These are phyloP conservation scores for Malachius bipustulatus DNA, from an alignment of 2,888 invertebrate genomes.

Conservation along the genomic window DNA sequence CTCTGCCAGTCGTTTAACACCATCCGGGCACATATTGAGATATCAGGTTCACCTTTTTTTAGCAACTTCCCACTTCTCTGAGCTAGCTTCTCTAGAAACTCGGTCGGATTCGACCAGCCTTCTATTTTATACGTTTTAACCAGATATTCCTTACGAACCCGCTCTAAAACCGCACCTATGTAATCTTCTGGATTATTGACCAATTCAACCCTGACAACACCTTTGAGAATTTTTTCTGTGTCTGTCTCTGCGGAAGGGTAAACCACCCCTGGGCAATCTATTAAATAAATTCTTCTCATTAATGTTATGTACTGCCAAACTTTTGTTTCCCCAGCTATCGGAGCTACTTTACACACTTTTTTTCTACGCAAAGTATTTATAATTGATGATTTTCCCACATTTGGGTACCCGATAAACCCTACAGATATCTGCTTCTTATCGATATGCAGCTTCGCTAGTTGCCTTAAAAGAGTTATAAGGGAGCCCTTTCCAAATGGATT, in stretches of 20 bases:
- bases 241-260: constrained; percentile 95
- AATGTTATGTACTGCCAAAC: constrained; percentile 99
- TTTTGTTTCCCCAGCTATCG: constrained; percentile 94
- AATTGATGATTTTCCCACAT: constrained; percentile 96
- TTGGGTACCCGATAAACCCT: constrained; percentile 98
- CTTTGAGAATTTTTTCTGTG: constrained; percentile 88
- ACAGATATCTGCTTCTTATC: constrained; percentile 99
- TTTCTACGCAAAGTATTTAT: constrained; percentile 93
- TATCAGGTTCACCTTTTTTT: constrained; percentile 95
- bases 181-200: constrained; percentile 93
- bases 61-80: constrained; percentile 76
- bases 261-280: constrained; percentile 98
- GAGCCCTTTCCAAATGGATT: constrained; percentile 99
- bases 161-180: constrained; percentile 69
- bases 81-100: constrained; percentile 89
- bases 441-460: constrained; percentile 75
- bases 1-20: constrained; percentile 98
- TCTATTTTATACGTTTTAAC: constrained; percentile 79
- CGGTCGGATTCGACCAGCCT: constrained; percentile 67
- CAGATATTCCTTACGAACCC: constrained; percentile 83
- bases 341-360: constrained; percentile 98
- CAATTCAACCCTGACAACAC: constrained; percentile 92
- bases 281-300: constrained; percentile 92
- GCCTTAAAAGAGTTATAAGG: constrained; percentile 87
- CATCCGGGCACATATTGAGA: constrained; percentile 80